A percentile compares a stretch with the other conserved stretches of the same genome.
Conservation (phyloP, 2,113 vertebrate genomes). For the Romanogobio albipinnatus region DNA sequence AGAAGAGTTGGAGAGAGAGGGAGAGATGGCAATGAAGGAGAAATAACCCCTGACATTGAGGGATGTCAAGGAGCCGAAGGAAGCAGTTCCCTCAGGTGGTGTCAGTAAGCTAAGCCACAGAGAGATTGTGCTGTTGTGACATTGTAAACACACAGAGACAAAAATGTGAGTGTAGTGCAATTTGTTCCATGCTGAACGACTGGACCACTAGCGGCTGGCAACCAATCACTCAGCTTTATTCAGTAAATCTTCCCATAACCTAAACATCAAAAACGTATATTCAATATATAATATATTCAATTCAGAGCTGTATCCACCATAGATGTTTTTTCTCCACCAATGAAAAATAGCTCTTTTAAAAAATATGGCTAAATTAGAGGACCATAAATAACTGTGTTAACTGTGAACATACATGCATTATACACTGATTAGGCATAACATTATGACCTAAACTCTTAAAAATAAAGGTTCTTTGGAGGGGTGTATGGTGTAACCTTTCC, state of each 20-base stretch:
- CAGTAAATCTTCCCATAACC: background rate
- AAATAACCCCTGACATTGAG: conserved; percentile 37
- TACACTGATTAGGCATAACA: no score
- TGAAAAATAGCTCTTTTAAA: background rate
- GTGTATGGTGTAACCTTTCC: no score
- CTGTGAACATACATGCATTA: no score
- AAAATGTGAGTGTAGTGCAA: background rate
- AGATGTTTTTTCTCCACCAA: background rate
- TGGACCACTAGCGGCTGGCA: background rate
- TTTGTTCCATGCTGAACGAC: conserved; percentile 10
- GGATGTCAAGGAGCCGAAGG: background rate
- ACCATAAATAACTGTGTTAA: background rate
- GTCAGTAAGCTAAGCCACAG: background rate
- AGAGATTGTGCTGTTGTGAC: background rate
- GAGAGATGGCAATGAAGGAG: conserved; percentile 38
- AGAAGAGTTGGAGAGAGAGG: conserved; percentile 29
- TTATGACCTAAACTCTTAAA: no score
- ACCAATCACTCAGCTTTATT: background rate
- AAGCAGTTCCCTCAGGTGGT: background rate
- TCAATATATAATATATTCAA: no score
- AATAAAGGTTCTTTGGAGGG: no score
- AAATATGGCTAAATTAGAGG: background rate
- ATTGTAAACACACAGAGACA: conserved; percentile 1
- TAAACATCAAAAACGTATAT: background rate
- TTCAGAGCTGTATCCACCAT: background rate